Evolutionary conservation across 2,888 invertebrate species (phyloP), one percentile per base, ranked within the genome.

Genomic region (Spodoptera picta): DNA sequence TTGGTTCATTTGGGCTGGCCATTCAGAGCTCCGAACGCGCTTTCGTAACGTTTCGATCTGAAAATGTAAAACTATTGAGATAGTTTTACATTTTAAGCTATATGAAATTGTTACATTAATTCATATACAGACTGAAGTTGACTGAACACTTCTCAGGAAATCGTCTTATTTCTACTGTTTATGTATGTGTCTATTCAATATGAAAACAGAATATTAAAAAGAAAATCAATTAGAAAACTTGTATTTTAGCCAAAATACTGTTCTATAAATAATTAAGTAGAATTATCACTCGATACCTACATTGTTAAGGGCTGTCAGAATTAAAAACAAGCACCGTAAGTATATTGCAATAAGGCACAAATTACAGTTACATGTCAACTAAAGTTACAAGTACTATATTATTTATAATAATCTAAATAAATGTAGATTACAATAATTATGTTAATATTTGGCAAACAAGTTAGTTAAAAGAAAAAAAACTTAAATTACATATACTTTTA

Each of bases 161-260:
- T 5, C 27, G 27, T 27, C 3, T 4, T 27, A 27, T 27, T 27
- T 27, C 27, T 27, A 27, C 27, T 27, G 27, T 27, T 7, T 36
- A 36, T 36, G 36, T 36, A 36, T 9, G 31, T 31, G 36, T 36
- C 36, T 36, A 7, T 36, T 6, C 4, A 36, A 7, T 36, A 36
- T 9, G 36, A 36, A 27, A 27, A 27, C 27, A 36, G 7, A 36
- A 36, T 36, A 36, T 36, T 36, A 36, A 36, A 36, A 36, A 36
- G 36, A 36, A 27, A 36, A 36, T 36, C 36, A 36, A 36, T 36
- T 44, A 57, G 49, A 46, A 44, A 70, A 47, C 58, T 47, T 0
- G 59, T 65, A 70, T 70, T 70, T 69, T 63, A 7, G 4, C 0
- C 4, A 47, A 58, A 69, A 69, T 55, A 69, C 65, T 43, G 51